A percentile compares a stretch with the other conserved stretches of the same genome.
phyloP scores from a whole-genome alignment of 2,797 vertebrate genomes.

The Zenarchopterus dispar region DNA sequence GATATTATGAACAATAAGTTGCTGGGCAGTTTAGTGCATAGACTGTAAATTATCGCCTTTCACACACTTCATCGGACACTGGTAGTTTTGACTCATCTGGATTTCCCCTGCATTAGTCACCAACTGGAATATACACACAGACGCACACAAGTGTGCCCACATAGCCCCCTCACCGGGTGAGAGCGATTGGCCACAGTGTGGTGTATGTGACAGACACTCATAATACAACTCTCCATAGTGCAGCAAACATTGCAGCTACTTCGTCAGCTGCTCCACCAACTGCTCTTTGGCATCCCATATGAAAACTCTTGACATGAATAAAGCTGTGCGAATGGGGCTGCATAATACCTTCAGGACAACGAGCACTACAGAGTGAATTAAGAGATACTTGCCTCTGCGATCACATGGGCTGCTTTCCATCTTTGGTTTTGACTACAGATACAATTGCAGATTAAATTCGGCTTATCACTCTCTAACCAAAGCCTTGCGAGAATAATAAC shows the following conservation, averaged over 20 bases:
- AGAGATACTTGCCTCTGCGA: conserved; percentile 27
- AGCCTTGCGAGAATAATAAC: conserved; percentile 67
- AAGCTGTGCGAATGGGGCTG: conserved; percentile 56
- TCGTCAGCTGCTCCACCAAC: conserved; percentile 83
- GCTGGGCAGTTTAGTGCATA: conserved; percentile 81
- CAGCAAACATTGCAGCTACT: conserved; percentile 43
- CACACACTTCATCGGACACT: conserved; percentile 74
- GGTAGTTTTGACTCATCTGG: conserved; percentile 83
- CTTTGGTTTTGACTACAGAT: conserved; percentile 45
- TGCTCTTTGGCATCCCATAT: conserved; percentile 75
- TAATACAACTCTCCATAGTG: conserved; percentile 59
- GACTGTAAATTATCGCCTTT: conserved; percentile 78
- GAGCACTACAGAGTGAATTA: conserved; percentile 59
- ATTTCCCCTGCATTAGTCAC: conserved; percentile 86
- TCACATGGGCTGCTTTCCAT: conserved; percentile 43
- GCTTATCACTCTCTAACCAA: conserved; percentile 63
- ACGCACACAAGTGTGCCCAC: conserved; percentile 71
- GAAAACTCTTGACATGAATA: conserved; percentile 76
- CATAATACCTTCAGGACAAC: conserved; percentile 60
- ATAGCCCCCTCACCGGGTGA: conserved; percentile 58
- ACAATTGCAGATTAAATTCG: conserved; percentile 66
- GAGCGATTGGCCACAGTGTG: conserved; percentile 55
- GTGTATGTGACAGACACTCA: conserved; percentile 73
- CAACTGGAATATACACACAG: conserved; percentile 77
- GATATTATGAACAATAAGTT: conserved; percentile 74